These are phyloP conservation scores for Eciton burchellii DNA, from an alignment of 1,140 invertebrate genomes.

Conservation along the genomic window DNA sequence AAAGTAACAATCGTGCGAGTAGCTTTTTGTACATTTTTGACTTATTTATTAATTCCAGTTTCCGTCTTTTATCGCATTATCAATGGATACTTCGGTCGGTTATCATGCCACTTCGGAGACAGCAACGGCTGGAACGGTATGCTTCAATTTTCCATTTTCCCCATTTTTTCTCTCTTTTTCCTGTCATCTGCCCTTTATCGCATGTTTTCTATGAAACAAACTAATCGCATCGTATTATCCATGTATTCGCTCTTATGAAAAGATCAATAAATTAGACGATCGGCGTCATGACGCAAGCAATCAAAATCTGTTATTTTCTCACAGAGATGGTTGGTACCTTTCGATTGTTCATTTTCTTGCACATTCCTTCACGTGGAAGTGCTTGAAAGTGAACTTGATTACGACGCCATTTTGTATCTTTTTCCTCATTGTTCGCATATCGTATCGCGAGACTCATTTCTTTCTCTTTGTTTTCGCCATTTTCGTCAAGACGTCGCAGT, in stretches of 20 bases:
- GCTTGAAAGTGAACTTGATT: constrained; percentile 57
- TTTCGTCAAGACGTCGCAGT: constrained; percentile 67
- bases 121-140: constrained; percentile 48
- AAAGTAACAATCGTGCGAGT: background rate
- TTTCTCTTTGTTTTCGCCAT: constrained; percentile 68
- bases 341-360: background rate
- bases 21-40: background rate
- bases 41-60: constrained; percentile 43
- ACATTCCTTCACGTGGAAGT: constrained; percentile 49
- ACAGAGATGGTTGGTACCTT: constrained; percentile 6
- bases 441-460: constrained; percentile 42
- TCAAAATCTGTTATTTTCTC: constrained; percentile 32
- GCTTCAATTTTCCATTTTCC: background rate
- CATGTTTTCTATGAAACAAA: background rate
- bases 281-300: constrained; percentile 1
- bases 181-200: no score
- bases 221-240: no score
- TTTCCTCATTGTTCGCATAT: background rate
- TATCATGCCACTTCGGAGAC: constrained; percentile 50
- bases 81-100: constrained; percentile 50
- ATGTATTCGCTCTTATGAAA: background rate
- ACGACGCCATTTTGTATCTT: constrained; percentile 71
- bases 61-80: constrained; percentile 18
- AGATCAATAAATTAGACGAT: constrained; percentile 46
- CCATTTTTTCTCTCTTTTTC: background rate